Conservation (phyloP, 2,797 vertebrate species). For the Acanthis flammea region DNA sequence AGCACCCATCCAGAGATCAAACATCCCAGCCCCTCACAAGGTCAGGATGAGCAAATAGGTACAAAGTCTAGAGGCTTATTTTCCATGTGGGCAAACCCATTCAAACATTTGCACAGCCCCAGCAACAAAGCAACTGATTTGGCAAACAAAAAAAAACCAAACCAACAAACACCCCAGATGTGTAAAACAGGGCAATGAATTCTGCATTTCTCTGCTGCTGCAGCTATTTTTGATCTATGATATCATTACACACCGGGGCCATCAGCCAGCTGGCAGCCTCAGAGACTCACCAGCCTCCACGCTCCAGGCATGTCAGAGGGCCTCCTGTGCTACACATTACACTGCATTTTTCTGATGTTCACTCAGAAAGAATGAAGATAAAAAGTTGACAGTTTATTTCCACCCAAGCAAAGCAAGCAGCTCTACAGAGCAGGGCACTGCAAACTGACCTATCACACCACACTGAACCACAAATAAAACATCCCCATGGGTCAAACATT, state of each 20-base stretch:
- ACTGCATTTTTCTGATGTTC: neutral
- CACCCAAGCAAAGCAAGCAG: neutral
- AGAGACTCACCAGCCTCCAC: neutral
- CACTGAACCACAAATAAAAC: neutral
- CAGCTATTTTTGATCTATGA: conserved; percentile 50
- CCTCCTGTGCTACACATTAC: neutral
- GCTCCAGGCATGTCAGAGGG: neutral
- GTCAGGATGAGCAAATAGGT: neutral
- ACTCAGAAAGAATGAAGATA: neutral
- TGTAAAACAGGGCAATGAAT: neutral
- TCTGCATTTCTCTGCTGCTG: conserved; percentile 1
- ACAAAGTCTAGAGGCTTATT: neutral
- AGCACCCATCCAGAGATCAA: neutral
- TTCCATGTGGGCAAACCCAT: neutral
- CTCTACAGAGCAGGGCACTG: neutral
- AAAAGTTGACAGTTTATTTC: neutral
- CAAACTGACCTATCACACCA: fast-evolving
- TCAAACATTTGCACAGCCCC: neutral
- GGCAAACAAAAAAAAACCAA: neutral
- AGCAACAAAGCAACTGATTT: neutral
- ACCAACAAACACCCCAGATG: neutral
- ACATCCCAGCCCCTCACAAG: neutral
- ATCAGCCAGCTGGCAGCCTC: conserved; percentile 31
- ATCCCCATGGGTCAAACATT: neutral
- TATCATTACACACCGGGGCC: conserved; percentile 24